phyloP scores from a whole-genome alignment of 2,113 vertebrate species.

The Shinisaurus crocodilurus region DNA sequence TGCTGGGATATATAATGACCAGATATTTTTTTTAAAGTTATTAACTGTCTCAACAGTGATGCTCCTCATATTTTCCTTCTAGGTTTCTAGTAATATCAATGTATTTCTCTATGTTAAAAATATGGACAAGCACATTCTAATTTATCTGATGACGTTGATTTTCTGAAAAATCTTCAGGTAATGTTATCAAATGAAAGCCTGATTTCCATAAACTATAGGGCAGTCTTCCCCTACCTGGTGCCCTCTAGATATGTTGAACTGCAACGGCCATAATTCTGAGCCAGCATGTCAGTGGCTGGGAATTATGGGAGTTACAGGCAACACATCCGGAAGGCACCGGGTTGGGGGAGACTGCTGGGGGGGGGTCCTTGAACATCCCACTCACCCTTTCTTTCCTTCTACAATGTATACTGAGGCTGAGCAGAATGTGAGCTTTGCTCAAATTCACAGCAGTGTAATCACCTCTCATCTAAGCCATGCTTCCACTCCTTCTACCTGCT shows the following conservation, averaged over 20 bases:
- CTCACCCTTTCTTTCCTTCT: neutral
- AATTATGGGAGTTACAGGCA: too few relatives aligned
- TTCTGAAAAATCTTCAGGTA: neutral
- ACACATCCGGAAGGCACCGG: too few relatives aligned
- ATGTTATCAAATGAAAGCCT: neutral
- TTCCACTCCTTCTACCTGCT: neutral
- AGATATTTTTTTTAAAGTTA: neutral
- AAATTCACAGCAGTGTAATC: neutral
- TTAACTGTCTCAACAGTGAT: neutral
- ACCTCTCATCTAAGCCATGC: neutral
- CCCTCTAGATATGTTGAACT: too few relatives aligned
- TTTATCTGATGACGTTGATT: neutral
- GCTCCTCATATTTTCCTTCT: neutral
- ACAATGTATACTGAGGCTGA: neutral
- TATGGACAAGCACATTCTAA: neutral
- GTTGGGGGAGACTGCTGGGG: too few relatives aligned
- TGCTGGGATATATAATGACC: neutral
- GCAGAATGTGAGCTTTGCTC: neutral
- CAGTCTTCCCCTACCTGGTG: too few relatives aligned
- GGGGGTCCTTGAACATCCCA: neutral
- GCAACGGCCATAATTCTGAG: too few relatives aligned
- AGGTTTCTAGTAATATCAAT: neutral
- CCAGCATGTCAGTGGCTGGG: too few relatives aligned
- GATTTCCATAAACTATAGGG: neutral
- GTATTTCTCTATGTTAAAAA: neutral